phyloP scores from a whole-genome alignment of 2,797 vertebrate genomes.

The Argyrosomus regius region DNA sequence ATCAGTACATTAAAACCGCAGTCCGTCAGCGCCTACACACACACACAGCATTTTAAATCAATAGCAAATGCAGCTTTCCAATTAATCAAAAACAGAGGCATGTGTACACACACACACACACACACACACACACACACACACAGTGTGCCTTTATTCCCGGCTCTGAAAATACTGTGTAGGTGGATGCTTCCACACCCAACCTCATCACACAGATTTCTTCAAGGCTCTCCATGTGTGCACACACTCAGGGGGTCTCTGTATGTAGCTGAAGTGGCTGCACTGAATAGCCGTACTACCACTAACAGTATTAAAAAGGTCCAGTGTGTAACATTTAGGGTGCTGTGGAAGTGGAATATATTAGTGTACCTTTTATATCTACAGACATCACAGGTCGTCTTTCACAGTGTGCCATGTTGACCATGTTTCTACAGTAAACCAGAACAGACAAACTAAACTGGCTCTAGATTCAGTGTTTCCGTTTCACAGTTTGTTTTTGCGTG shows the following conservation, averaged over 20 bases:
- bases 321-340: no score
- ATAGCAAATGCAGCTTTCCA: constrained; percentile 74
- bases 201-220: constrained; percentile 54
- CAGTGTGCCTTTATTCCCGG: constrained; percentile 44
- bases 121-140: constrained; percentile 21
- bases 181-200: constrained; percentile 52
- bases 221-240: constrained; percentile 13
- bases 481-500: no score
- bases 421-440: no score
- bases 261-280: constrained; percentile 33
- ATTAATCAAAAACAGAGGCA: constrained; percentile 65
- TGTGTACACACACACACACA: not conserved
- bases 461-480: no score
- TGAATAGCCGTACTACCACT: constrained; percentile 47
- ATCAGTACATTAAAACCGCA: constrained; percentile 77
- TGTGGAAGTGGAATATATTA: no score
- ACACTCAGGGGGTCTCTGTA: constrained; percentile 13
- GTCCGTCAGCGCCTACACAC: constrained; percentile 42
- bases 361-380: no score
- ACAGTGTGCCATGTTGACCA: no score
- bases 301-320: not conserved
- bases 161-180: constrained; percentile 55
- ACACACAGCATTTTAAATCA: constrained; percentile 62
- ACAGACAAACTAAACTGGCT: no score
- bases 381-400: no score